Evolutionary conservation across 2,113 vertebrate genomes (phyloP), one percentile per base, ranked within the genome.

Genomic region (Tyrannus savana): DNA sequence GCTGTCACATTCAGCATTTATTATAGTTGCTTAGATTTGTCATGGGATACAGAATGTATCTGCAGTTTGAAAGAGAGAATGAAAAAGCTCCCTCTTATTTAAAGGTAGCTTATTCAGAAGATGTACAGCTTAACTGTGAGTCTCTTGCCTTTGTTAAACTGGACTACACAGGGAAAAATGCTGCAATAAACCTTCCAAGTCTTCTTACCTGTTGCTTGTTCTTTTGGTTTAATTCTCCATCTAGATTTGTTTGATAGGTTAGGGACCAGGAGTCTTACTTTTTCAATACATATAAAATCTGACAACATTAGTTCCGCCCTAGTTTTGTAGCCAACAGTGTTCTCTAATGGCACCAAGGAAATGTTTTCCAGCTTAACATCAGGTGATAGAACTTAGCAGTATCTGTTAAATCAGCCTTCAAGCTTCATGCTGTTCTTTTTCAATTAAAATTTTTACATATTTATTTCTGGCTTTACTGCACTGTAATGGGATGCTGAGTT

Each of bases 321-420:
- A 39, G 37, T 75, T 95, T 92, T 41, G 55, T 84, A 90, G 76
- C 47, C 79, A 95, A 52, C 25, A 30, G 19, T 67, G 27, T 84
- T 91, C 96, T 71, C 79, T 93, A 67, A 37, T 52, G 41, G 60
- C 55, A 92, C 13, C 68, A 80, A 85, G 37, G 56, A 96, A 74
- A 88, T 44, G 78, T 71, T 96, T 94, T 88, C 63, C 94, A 88
- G 6, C 59, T 80, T 78, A 88, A 67, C 59, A 84, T 81, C 79
- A 96, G 87, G 59, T 88, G 78, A 77, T 85, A 91, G 47, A 94
- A 77, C 59, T 91, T 95, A 87, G 78, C 42, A 73, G 8, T 93
- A 71, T 77, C 87, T 93, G 89, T 86, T 96, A 96, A 96, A 96
- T 95, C 75, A 95, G 22, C 78, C 90, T 94, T 96, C 76, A 94